Evolutionary conservation across 2,888 invertebrate genomes (phyloP).

Genomic region (Dryobotodes eremita): DNA sequence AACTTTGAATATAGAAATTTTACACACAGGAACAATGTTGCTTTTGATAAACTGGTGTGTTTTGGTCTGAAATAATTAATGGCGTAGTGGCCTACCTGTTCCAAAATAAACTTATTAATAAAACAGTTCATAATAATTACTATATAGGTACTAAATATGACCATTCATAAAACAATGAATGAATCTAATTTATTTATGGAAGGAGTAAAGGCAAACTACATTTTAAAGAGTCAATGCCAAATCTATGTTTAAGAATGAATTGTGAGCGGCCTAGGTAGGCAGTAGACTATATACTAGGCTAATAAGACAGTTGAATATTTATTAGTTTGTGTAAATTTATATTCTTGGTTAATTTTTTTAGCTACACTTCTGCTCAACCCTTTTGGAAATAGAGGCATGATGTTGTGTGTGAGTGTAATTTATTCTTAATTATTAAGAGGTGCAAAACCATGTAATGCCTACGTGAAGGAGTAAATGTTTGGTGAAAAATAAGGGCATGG

Average conservation of each 20-base stretch:
- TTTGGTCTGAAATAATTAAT: neutral
- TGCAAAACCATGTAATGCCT: neutral
- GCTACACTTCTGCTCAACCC: too few relatives aligned
- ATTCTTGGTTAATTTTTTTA: too few relatives aligned
- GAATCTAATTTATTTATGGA: conserved; percentile 12
- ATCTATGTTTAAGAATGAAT: neutral
- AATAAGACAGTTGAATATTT: neutral
- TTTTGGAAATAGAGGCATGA: too few relatives aligned
- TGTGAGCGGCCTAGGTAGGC: neutral
- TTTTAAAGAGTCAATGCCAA: neutral
- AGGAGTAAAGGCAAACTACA: conserved; percentile 5
- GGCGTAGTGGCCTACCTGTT: neutral
- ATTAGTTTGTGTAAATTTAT: neutral
- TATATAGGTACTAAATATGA: neutral
- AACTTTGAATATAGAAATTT: neutral
- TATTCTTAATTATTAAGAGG: neutral
- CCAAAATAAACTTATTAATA: neutral
- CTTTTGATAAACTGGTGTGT: neutral
- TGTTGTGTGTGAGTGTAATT: too few relatives aligned
- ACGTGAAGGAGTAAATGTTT: neutral
- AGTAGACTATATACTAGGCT: neutral
- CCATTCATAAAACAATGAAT: conserved; percentile 5
- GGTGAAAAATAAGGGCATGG: neutral
- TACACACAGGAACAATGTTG: neutral
- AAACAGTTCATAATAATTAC: neutral